Evolutionary conservation across 2,113 vertebrate species (phyloP).

Genomic region (Pangasianodon hypophthalmus): DNA sequence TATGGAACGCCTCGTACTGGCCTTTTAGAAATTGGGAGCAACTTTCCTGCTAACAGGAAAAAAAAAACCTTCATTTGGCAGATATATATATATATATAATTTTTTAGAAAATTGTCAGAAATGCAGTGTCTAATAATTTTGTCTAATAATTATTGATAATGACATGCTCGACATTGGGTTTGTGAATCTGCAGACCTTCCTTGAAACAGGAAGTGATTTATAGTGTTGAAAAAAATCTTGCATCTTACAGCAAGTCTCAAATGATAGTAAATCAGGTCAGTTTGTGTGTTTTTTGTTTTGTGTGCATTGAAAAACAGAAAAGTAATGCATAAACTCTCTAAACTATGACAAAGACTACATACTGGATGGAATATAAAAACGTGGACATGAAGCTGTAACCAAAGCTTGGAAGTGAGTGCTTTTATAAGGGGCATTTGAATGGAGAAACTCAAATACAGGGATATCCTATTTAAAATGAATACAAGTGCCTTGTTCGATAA

Average conservation of each 20-base stretch:
- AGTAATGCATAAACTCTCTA: conserved; percentile 10
- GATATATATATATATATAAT: neutral
- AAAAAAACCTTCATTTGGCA: neutral
- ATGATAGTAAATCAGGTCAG: neutral
- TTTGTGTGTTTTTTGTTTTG: neutral
- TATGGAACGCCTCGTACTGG: conserved; percentile 10
- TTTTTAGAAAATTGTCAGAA: neutral
- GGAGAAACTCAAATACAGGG: neutral
- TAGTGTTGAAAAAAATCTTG: conserved; percentile 10
- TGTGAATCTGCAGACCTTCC: conserved; percentile 18
- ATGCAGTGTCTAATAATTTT: neutral
- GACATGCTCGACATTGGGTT: neutral
- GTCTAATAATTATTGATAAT: neutral
- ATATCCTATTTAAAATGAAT: conserved; percentile 21
- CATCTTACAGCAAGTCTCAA: neutral
- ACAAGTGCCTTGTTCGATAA: conserved; percentile 45
- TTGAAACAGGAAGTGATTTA: conserved; percentile 1
- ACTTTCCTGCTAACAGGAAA: conserved; percentile 38
- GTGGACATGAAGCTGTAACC: conserved; percentile 73
- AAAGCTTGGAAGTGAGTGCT: conserved; percentile 74
- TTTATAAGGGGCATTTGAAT: conserved; percentile 52
- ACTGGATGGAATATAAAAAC: conserved; percentile 51
- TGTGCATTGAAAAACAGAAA: neutral
- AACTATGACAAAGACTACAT: conserved; percentile 28
- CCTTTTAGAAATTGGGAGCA: neutral